Evolutionary conservation across 2,888 invertebrate genomes (phyloP).

Genomic region (Zelleria hepariella): DNA sequence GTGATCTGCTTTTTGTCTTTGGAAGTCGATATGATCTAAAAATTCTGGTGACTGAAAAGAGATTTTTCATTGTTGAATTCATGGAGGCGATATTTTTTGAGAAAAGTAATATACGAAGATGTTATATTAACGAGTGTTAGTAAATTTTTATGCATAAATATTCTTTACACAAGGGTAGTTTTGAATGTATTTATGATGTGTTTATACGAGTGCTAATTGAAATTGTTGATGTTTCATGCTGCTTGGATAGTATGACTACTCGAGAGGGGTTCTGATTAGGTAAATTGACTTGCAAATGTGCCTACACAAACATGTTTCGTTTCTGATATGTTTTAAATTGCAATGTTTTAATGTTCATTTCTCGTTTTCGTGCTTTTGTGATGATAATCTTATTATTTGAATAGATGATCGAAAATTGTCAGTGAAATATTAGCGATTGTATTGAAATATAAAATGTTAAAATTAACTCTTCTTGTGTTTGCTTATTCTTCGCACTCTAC

Average conservation of each 20-base stretch:
- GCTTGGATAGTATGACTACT: constrained; percentile 61
- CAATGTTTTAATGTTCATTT: constrained; percentile 25
- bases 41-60: not conserved
- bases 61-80: constrained; percentile 32
- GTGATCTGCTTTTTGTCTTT: constrained; percentile 4
- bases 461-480: constrained; percentile 42
- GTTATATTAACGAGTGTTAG: constrained; percentile 49
- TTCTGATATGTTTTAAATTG: constrained; percentile 21
- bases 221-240: constrained; percentile 49
- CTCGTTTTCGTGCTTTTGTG: constrained; percentile 17
- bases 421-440: constrained; percentile 44
- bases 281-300: constrained; percentile 30
- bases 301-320: constrained; percentile 6
- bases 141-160: constrained; percentile 47
- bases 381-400: constrained; percentile 15
- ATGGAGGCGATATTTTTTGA: constrained; percentile 29
- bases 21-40: constrained; percentile 15
- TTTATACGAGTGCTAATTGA: constrained; percentile 31
- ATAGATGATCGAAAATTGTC: constrained; percentile 33
- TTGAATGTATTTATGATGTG: constrained; percentile 43
- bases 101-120: constrained; percentile 32
- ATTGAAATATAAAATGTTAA: constrained; percentile 44
- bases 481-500: constrained; percentile 41
- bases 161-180: constrained; percentile 43
- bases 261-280: constrained; percentile 63